Evolutionary conservation across 30 jellyfish, hydroid and myxozoan genomes (phyloP), one percentile per base, ranked within the genome.

Genomic region (Mastigias papua): DNA sequence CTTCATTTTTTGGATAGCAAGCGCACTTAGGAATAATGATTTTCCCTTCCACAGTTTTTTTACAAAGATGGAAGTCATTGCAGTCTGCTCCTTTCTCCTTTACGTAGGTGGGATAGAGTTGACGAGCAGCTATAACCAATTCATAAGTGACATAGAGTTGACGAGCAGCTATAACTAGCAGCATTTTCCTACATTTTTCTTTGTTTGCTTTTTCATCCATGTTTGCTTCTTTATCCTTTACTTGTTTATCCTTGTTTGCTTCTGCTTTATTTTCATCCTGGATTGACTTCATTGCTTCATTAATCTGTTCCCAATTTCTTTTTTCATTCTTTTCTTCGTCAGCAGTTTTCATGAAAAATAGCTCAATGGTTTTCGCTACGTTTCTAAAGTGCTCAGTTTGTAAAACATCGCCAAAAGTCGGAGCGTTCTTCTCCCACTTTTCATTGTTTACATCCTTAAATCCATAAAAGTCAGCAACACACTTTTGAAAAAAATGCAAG

Each of bases 1-100:
- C 93, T 4, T 27, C 31, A 28, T 31, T 42, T n/a, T 34, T 22
- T 15, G 88, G 88, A 46, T 11, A 77, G 65, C 88, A 77, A 31
- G 88, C 88, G 25, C 21, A 49, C 29, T 22, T 42, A 13, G 71
- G 86, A 46, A 48, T 32, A 20, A 22, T 54, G 70, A 11, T 28
- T 28, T 58, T 58, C 7, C 29, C 26, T 11, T n/a, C n/a, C n/a
- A 3, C 70, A 8, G 11, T n/a, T 58, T 9, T n/a, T 58, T 58
- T 28, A n/a, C 70, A 58, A 2, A 58, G 70, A 9, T 17, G 11
- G 26, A 58, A 11, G 70, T n/a, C n/a, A n/a, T n/a, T n/a, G n/a
- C n/a, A n/a, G n/a, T n/a, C n/a, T n/a, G n/a, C 25, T 17, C 11
- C 70, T n/a, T 58, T 58, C 29, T 58, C 21, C 70, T 8, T 11